Conservation (phyloP, 2,888 invertebrate species). For the Agriopis marginaria region DNA sequence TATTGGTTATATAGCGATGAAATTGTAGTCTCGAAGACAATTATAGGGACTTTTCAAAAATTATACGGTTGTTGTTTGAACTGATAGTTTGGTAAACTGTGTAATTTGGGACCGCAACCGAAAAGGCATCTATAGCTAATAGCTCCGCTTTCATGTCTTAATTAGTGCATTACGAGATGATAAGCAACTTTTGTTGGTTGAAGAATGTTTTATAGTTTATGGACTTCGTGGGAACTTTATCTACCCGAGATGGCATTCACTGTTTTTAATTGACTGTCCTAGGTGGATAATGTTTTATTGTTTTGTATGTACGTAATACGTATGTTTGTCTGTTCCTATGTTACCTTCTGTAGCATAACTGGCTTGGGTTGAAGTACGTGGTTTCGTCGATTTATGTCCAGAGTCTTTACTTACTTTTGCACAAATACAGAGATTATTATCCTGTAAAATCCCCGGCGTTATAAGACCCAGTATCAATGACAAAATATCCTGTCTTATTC, state of each 20-base stretch:
- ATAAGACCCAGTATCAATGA: background rate
- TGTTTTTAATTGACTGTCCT: background rate
- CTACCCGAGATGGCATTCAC: background rate
- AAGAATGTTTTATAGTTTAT: background rate
- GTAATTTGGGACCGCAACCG: conserved; percentile 15
- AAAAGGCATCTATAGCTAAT: conserved; percentile 13
- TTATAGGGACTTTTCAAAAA: conserved; percentile 14
- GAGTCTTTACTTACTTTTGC: too few species aligned
- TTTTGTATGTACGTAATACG: background rate
- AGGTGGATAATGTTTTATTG: background rate
- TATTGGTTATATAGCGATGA: background rate
- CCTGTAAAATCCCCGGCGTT: background rate
- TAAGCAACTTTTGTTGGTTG: background rate
- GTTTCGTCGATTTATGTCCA: too few species aligned
- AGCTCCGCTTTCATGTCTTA: conserved; percentile 1
- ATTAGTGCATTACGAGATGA: conserved; percentile 11
- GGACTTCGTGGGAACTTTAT: background rate
- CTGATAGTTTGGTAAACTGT: conserved; percentile 25
- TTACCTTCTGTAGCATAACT: too few species aligned
- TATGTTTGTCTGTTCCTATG: background rate
- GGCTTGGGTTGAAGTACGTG: too few species aligned
- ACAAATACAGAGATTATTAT: background rate
- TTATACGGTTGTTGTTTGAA: conserved; percentile 19
- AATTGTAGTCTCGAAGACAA: conserved; percentile 12
- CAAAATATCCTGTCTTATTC: background rate